phyloP scores from a whole-genome alignment of 2,888 invertebrate genomes.

The Pyrrhia umbra region DNA sequence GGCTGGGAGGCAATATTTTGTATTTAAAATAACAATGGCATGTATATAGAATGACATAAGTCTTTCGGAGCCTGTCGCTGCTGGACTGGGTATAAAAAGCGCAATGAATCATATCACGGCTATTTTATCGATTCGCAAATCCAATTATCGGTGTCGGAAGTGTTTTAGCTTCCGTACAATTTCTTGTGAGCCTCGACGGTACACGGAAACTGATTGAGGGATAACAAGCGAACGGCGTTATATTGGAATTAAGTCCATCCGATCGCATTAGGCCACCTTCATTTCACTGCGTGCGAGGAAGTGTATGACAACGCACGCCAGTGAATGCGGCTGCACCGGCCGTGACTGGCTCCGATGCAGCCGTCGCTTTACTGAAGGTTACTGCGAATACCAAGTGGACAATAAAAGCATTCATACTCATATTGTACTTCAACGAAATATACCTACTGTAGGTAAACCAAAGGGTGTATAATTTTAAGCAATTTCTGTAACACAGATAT shows the following conservation, averaged over 20 bases:
- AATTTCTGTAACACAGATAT: background rate
- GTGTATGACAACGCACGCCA: slow-evolving; percentile 45
- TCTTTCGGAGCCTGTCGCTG: slow-evolving; percentile 17
- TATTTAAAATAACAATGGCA: slow-evolving; percentile 24
- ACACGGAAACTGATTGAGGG: slow-evolving; percentile 72
- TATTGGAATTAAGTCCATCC: slow-evolving; percentile 53
- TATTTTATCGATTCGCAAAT: slow-evolving; percentile 67
- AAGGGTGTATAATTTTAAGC: background rate
- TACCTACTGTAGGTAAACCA: background rate
- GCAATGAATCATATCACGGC: slow-evolving; percentile 73
- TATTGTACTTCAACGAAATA: slow-evolving; percentile 26
- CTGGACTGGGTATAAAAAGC: slow-evolving; percentile 51
- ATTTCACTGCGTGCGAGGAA: slow-evolving; percentile 56
- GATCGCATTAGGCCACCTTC: slow-evolving; percentile 55
- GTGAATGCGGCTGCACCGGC: slow-evolving; percentile 46
- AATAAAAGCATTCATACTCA: slow-evolving; percentile 28
- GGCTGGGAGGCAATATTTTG: slow-evolving; percentile 8
- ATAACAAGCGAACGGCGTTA: slow-evolving; percentile 58
- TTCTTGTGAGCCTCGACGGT: slow-evolving; percentile 70
- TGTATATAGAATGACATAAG: slow-evolving; percentile 7
- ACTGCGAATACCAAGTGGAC: slow-evolving; percentile 37
- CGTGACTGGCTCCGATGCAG: slow-evolving; percentile 54
- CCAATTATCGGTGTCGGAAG: slow-evolving; percentile 80
- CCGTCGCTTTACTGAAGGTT: slow-evolving; percentile 56
- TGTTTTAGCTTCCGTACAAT: slow-evolving; percentile 76